These are phyloP conservation scores for human (Homo sapiens) DNA, from an alignment of 2,113 vertebrate species.

Conservation along the genomic window GRCh38 chr7:108472501-108473000, in stretches of 20 bases:
- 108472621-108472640: constrained; percentile 97
- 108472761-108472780: constrained; percentile 13
- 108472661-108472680: constrained; percentile 96
- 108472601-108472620: constrained; percentile 94
- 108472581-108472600: constrained; percentile 94
- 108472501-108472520: constrained; percentile 92
- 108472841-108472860: neutral
- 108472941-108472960: neutral
- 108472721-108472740: neutral
- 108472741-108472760: constrained; percentile 17
- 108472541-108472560: constrained; percentile 89
- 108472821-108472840: neutral
- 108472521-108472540: constrained; percentile 94
- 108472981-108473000: neutral
- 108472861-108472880: neutral
- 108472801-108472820: constrained; percentile 5
- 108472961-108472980: neutral
- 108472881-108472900: neutral
- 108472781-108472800: constrained; percentile 34
- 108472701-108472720: neutral
- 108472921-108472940: neutral
- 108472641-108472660: constrained; percentile 92
- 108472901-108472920: neutral
- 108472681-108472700: constrained; percentile 62
- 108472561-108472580: constrained; percentile 93